Conservation (phyloP, 2,113 vertebrate species). For the Opisthocomus hoazin region DNA sequence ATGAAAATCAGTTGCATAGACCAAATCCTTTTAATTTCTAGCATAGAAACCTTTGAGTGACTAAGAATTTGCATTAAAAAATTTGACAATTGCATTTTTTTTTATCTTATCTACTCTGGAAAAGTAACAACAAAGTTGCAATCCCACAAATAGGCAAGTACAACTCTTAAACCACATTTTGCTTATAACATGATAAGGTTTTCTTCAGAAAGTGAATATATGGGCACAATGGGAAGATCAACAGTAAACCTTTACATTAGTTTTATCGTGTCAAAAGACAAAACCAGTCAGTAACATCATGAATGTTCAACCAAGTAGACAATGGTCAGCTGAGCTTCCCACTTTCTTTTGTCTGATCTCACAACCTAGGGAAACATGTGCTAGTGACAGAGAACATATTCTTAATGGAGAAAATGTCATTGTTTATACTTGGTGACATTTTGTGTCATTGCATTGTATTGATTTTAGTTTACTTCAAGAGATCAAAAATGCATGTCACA, state of each 20-base stretch:
- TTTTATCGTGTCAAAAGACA: not conserved
- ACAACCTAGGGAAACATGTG: not conserved
- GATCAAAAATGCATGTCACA: not conserved
- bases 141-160: not conserved
- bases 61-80: not conserved
- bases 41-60: not conserved
- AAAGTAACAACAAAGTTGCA: not conserved
- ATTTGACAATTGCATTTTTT: not conserved
- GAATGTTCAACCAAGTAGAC: not conserved
- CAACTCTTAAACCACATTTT: not conserved
- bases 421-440: not conserved
- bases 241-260: not conserved
- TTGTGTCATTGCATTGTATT: not conserved
- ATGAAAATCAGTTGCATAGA: not conserved
- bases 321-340: not conserved
- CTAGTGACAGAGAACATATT: not conserved
- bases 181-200: not conserved
- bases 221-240: not conserved
- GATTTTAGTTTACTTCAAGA: not conserved
- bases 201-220: not conserved
- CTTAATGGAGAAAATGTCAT: not conserved
- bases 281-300: not conserved
- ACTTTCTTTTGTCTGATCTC: not conserved
- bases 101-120: not conserved
- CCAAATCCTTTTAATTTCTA: not conserved